A percentile compares a stretch with the other conserved stretches of the same genome.
Evolutionary conservation across 2,888 invertebrate species (phyloP).

Genomic region (Aphidius colemani): DNA sequence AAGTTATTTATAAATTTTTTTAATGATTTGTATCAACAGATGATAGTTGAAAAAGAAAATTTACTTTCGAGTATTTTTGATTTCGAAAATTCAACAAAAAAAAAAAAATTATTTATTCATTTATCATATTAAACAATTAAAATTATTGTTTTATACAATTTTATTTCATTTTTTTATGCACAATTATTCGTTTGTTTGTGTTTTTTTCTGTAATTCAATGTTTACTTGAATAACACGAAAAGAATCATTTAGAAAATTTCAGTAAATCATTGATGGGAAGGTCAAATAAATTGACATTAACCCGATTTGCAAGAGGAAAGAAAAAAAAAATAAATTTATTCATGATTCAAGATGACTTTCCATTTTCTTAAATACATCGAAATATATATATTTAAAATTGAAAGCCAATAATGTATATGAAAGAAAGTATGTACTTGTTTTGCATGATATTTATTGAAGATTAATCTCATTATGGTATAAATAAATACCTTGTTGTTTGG

Average conservation of each 20-base stretch:
- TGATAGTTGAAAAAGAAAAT: too few species aligned
- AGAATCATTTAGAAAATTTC: neutral
- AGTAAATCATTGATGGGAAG: slow-evolving; percentile 11
- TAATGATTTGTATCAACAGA: too few species aligned
- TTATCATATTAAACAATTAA: too few species aligned
- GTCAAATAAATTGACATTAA: slow-evolving; percentile 2
- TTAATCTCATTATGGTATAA: slow-evolving; percentile 1
- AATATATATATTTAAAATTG: neutral
- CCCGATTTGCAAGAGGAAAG: slow-evolving; percentile 5
- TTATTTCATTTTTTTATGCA: too few species aligned
- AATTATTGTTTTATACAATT: too few species aligned
- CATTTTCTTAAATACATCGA: slow-evolving; percentile 5
- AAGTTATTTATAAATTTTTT: too few species aligned
- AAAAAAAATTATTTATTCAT: too few species aligned
- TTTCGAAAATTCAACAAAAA: too few species aligned
- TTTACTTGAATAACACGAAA: too few species aligned
- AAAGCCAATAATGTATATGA: slow-evolving; percentile 15
- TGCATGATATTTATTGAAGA: neutral
- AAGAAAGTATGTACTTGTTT: slow-evolving; percentile 3
- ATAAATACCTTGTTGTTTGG: slow-evolving; percentile 4
- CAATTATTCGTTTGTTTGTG: too few species aligned
- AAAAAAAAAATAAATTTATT: neutral
- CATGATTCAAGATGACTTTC: slow-evolving; percentile 3
- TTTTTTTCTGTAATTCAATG: too few species aligned
- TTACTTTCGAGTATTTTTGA: too few species aligned